These are phyloP conservation scores for Phoenoteleia sp. DNA, from an alignment of 2,888 invertebrate genomes.

Conservation along the genomic window DNA sequence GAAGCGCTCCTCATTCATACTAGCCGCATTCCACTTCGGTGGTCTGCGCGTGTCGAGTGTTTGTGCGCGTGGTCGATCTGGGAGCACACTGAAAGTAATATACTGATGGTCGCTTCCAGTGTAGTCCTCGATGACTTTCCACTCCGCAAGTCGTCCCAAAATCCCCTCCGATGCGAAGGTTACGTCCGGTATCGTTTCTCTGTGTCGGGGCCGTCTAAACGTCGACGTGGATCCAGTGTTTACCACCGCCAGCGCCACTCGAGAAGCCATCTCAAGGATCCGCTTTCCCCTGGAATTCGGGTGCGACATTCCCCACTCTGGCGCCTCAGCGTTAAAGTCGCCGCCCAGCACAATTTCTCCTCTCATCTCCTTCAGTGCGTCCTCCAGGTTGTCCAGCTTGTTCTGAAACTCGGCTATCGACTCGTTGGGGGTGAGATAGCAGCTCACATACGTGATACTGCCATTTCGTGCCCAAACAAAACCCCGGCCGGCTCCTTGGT, in stretches of 20 bases:
- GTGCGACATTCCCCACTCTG: constrained; percentile 73
- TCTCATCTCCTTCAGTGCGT: background rate
- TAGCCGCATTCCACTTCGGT: background rate
- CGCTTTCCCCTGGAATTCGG: constrained; percentile 72
- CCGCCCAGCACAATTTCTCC: constrained; percentile 52
- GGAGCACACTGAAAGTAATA: constrained; percentile 36
- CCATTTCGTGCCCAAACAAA: constrained; percentile 49
- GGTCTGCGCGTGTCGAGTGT: background rate
- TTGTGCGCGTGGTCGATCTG: too few species aligned
- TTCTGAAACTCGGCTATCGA: constrained; percentile 29
- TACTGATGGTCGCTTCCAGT: constrained; percentile 72
- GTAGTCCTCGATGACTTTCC: constrained; percentile 69
- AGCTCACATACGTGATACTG: constrained; percentile 31
- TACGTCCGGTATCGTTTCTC: constrained; percentile 57
- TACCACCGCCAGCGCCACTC: constrained; percentile 53
- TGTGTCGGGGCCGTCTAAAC: constrained; percentile 51
- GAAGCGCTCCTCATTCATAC: background rate
- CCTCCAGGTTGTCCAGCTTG: constrained; percentile 25
- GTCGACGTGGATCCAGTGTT: constrained; percentile 50
- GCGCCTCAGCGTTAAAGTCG: constrained; percentile 62
- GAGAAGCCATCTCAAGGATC: constrained; percentile 72
- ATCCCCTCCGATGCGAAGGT: constrained; percentile 51
- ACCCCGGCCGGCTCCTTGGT: constrained; percentile 16
- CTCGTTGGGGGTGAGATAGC: constrained; percentile 66
- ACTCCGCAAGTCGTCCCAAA: constrained; percentile 29